Evolutionary conservation across 2,888 invertebrate genomes (phyloP), one percentile per base, ranked within the genome.

Genomic region (Xylota sylvarum): DNA sequence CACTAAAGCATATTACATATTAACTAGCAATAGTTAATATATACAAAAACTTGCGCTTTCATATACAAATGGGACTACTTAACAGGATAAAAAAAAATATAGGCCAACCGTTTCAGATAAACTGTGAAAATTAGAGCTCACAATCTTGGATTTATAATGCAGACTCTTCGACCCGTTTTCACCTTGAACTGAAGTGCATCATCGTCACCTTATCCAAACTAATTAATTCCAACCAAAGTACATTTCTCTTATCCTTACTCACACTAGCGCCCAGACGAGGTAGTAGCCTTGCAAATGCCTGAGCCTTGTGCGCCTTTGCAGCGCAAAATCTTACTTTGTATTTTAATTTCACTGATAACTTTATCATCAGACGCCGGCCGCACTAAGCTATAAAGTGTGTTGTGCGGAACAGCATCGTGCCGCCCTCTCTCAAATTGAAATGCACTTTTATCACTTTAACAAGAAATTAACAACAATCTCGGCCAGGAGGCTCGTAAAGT

Each of bases 401-500:
- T 70, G 14, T n/a, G 48, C 60, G 27, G 58, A 52, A 37, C 46
- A 4, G 17, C 52, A 23, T 23, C 37, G 40, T 43, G n/a, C 64
- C 48, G 35, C 35, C 64, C 79, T 64, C 79, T n/a, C 10, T 6
- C 52, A 56, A 62, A 74, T 62, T 30, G 79, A 76, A 76, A 76
- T 50, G 52, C 74, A 64, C 70, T 77, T 80, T 86, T 82, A 86
- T 82, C 81, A 86, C 77, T 82, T 58, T 40, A 86, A 78, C 82
- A 78, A 74, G 86, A 86, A 82, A 81, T 86, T 82, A 82, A 86
- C 86, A 86, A 86, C 77, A 82, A 78, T 82, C 77, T 73, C 77
- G 69, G 27, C 19, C 67, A 37, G 72, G 62, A 77, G 43, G 86
- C 73, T 86, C 81, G 73, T 86, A 86, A 86, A 86, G 72, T 69